Evolutionary conservation across 1,140 invertebrate genomes (phyloP).

Genomic region (Dolichoris vasculosae): DNA sequence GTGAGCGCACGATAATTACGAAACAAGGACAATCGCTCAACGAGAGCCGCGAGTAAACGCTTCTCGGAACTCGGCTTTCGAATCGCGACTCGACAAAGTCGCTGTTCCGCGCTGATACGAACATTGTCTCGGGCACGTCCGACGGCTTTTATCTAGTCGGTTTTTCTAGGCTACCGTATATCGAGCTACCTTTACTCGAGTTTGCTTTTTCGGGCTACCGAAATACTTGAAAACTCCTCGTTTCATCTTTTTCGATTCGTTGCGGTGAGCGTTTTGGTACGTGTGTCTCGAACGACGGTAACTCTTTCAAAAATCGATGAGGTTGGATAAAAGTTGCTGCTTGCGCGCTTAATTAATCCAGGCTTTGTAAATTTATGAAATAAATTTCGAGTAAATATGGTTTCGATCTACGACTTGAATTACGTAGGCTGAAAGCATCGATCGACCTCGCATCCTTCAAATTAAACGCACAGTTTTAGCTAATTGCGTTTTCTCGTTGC

Average conservation of each 20-base stretch:
- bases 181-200: not conserved
- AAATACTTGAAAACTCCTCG: no score
- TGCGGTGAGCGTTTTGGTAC: no score
- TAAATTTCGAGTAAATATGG: no score
- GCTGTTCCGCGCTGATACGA: not conserved
- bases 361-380: no score
- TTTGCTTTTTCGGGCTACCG: no score
- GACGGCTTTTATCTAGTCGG: not conserved
- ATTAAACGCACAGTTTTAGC: not conserved
- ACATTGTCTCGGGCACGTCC: not conserved
- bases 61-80: not conserved
- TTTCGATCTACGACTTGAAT: no score
- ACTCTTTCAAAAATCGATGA: no score
- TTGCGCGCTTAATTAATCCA: no score
- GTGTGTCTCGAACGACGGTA: no score
- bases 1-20: conserved; percentile 29
- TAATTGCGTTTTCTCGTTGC: not conserved
- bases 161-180: not conserved
- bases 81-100: not conserved
- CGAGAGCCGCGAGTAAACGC: conserved; percentile 5
- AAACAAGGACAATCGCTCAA: conserved; percentile 24
- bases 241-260: no score
- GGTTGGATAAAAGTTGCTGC: no score
- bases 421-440: not conserved
- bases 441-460: conserved; percentile 1